phyloP scores from a whole-genome alignment of 2,888 invertebrate genomes.

The Leptinotarsa tumamoca region DNA sequence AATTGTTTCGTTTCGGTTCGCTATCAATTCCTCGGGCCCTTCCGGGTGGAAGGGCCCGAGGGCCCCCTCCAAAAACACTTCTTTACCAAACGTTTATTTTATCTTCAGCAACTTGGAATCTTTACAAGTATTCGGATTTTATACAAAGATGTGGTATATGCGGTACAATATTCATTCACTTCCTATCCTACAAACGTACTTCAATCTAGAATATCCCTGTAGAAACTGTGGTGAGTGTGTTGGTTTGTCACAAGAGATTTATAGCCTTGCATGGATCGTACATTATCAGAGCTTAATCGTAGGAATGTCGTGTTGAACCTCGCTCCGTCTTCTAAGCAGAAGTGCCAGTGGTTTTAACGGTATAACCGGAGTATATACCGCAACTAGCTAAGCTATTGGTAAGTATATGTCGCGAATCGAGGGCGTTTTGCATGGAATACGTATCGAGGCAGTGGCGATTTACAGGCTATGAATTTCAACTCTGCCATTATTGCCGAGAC shows the following conservation, averaged over 20 bases:
- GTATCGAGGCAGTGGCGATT: background rate
- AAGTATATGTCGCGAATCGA: conserved; percentile 9
- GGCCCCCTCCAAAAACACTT: too few species aligned
- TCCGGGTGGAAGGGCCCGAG: too few species aligned
- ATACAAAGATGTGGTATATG: too few species aligned
- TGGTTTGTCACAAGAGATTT: conserved; percentile 51
- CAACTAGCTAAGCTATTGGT: conserved; percentile 2
- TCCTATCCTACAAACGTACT: background rate
- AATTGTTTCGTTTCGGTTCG: too few species aligned
- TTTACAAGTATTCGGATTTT: too few species aligned
- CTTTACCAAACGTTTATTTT: too few species aligned
- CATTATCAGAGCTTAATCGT: conserved; percentile 54
- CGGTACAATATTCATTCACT: background rate
- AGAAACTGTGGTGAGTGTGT: conserved; percentile 34
- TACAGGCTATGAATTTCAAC: background rate
- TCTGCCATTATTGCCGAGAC: background rate
- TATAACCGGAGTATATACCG: conserved; percentile 26
- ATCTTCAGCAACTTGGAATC: too few species aligned
- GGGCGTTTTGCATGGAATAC: conserved; percentile 14
- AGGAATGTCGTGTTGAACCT: conserved; percentile 49
- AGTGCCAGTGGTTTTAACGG: conserved; percentile 34
- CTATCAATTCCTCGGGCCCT: too few species aligned
- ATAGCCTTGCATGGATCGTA: conserved; percentile 51
- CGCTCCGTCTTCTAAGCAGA: conserved; percentile 29
- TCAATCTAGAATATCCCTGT: conserved; percentile 27